These are phyloP conservation scores for Arizona elegans DNA, from an alignment of 2,113 vertebrate genomes.

Conservation along the genomic window DNA sequence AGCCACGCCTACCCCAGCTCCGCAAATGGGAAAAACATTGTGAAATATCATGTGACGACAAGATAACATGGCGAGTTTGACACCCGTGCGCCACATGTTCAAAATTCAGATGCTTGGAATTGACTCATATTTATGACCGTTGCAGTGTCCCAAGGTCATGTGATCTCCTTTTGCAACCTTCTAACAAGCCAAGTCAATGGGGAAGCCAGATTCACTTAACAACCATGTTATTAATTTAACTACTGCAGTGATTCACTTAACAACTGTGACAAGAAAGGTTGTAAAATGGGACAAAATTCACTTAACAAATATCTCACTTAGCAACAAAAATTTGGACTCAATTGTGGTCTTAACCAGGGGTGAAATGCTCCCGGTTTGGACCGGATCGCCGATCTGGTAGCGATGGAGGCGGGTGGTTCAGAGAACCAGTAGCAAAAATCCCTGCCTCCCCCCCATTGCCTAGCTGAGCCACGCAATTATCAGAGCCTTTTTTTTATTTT, in stretches of 20 bases:
- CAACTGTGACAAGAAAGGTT: background rate
- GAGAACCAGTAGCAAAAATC: too few relatives aligned
- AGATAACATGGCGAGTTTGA: too few relatives aligned
- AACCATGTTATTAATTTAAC: background rate
- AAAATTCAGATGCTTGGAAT: background rate
- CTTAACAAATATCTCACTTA: background rate
- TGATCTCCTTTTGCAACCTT: background rate
- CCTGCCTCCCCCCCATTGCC: too few relatives aligned
- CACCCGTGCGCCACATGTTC: background rate
- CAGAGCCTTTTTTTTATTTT: too few relatives aligned
- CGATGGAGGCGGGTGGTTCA: too few relatives aligned
- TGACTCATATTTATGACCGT: background rate
- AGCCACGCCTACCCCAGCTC: too few relatives aligned
- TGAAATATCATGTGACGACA: too few relatives aligned
- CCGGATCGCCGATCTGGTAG: too few relatives aligned
- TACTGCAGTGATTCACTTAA: background rate
- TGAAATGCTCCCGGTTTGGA: too few relatives aligned
- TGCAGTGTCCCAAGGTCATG: background rate
- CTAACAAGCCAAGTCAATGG: background rate
- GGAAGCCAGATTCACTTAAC: background rate
- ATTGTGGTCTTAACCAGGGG: background rate
- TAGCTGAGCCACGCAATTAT: too few relatives aligned
- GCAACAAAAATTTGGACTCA: background rate
- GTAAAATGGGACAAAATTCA: background rate
- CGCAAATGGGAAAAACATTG: too few relatives aligned